Base-by-base conservation (phyloP, 1,140 invertebrate genomes). In the Orussus abietinus region DNA sequence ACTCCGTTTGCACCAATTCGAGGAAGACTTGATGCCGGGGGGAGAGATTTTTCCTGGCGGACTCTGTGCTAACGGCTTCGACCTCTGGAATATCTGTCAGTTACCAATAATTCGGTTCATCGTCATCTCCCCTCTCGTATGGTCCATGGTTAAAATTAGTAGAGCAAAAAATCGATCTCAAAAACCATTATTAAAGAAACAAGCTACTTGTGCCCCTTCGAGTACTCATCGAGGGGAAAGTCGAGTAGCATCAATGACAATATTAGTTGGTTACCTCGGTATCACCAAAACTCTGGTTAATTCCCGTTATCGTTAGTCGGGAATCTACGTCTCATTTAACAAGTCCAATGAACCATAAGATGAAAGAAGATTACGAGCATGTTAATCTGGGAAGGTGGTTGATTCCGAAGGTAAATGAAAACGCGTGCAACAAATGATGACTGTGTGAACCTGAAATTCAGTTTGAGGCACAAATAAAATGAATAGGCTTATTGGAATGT, bases 1-100 rank as follows among this genome's bases (percentile, higher is more conserved):
- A 88, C 72, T 99, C 96, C 5, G 96, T 99, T 66, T 96, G 90
- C 19, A 92, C 80, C 32, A 99, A 76, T 73, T 99, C 95, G 64
- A 90, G 80, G 57, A 96, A 95, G 25, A 93, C 89, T 74, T 90
- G 86, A 61, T 90, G 85, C 31, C 92, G 74, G 1, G 85, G 80
- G 11, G 88, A 86, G 54, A 87, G 75, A 52, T 80, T 77, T 56
- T 85, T 84, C 42, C 80, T 70, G 21, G 77, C 73, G 21, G 78
- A 75, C 55, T 83, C 83, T 46, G 76, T 71, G 42, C 42, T 67
- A 19, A 77, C 75, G 49, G 69, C 61, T 58, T 80, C 77, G 21
- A 73, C 65, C 46, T 78, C 69, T 71, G 67, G 63, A 69, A 74
- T 71, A 65, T 67, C 62, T 72, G 35, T 49, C 57, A 45, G 56